Conservation (phyloP, 2,888 invertebrate genomes). For the Onchidella celtica region DNA sequence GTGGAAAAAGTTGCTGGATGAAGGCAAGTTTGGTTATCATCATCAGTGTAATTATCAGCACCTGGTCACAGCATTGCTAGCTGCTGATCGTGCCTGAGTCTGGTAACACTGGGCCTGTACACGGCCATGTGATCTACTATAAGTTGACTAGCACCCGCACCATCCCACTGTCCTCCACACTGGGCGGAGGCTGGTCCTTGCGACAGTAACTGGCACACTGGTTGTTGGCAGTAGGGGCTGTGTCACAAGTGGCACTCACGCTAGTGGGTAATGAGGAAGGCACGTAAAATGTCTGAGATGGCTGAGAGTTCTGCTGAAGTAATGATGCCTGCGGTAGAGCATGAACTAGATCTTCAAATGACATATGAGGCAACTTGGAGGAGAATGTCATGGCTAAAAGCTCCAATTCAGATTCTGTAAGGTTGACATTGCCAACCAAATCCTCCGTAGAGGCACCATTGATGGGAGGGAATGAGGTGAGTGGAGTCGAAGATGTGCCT, state of each 20-base stretch:
- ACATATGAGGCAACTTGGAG: constrained; percentile 35
- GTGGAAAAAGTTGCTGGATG: not conserved
- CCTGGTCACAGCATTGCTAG: not conserved
- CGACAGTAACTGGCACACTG: constrained; percentile 49
- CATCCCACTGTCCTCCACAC: constrained; percentile 43
- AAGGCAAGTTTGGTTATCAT: constrained; percentile 5
- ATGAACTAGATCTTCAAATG: constrained; percentile 47
- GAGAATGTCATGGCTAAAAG: constrained; percentile 48
- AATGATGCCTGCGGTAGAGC: constrained; percentile 37
- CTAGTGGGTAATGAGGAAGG: constrained; percentile 46
- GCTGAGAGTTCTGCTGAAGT: constrained; percentile 42
- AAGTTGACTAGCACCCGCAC: constrained; percentile 48
- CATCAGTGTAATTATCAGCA: not conserved
- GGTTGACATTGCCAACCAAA: constrained; percentile 30
- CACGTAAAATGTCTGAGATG: constrained; percentile 47
- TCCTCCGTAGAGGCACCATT: constrained; percentile 37
- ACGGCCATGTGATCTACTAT: not conserved
- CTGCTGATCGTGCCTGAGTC: too few relatives aligned
- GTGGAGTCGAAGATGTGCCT: not conserved
- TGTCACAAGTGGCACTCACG: constrained; percentile 24
- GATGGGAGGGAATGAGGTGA: constrained; percentile 28
- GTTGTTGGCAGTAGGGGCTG: constrained; percentile 7
- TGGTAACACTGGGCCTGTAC: too few relatives aligned
- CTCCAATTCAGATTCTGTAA: constrained; percentile 45
- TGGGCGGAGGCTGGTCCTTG: constrained; percentile 43